Percentiles rank a stretch among this genome's conserved stretches.
These are phyloP conservation scores for Zapus hudsonius DNA, from an alignment of 2,113 vertebrate genomes.

Conservation along the genomic window DNA sequence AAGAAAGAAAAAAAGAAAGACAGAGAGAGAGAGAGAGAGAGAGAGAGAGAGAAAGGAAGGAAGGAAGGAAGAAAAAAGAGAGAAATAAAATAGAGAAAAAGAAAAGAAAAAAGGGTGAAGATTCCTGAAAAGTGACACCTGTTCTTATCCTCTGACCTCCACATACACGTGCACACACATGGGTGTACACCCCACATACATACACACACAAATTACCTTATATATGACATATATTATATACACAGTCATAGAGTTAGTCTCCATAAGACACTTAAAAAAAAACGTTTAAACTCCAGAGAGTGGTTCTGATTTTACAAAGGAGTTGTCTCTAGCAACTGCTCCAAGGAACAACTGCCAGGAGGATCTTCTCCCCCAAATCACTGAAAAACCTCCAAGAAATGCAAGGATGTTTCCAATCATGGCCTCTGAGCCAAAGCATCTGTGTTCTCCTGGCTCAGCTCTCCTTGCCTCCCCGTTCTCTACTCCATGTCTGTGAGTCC, in stretches of 20 bases:
- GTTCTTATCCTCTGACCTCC: too few species aligned
- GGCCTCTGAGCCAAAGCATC: neutral
- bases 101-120: too few species aligned
- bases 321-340: neutral
- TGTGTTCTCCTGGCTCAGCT: neutral
- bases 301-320: neutral
- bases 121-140: too few species aligned
- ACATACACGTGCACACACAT: too few species aligned
- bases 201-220: too few species aligned
- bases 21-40: too few species aligned
- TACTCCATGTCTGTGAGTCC: neutral
- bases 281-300: neutral
- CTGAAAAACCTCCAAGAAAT: constrained; percentile 40
- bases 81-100: too few species aligned
- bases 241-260: neutral
- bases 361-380: constrained; percentile 23
- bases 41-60: too few species aligned
- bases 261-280: neutral
- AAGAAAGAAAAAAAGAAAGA: too few species aligned
- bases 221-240: neutral
- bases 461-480: neutral
- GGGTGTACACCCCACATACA: too few species aligned
- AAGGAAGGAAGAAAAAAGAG: too few species aligned
- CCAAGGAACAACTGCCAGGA: neutral
- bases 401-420: neutral